Conservation (phyloP, 2,113 vertebrate species). For the Rhabdornis inornatus region DNA sequence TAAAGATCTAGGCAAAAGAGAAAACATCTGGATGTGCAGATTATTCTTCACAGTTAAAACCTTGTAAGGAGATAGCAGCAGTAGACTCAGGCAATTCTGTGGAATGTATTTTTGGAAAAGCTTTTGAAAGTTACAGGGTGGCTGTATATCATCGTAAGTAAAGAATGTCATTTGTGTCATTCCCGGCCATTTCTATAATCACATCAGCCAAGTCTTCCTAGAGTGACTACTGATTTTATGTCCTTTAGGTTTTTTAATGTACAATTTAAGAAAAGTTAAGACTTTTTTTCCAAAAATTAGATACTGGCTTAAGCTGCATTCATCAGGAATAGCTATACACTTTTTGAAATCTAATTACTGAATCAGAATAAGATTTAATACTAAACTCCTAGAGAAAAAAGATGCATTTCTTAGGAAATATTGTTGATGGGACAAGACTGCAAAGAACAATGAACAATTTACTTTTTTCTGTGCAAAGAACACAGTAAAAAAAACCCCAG, state of each 20-base stretch:
- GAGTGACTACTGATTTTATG: constrained; percentile 39
- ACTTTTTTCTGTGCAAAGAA: background rate
- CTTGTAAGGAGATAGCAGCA: constrained; percentile 18
- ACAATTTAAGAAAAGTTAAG: background rate
- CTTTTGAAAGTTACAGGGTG: constrained; percentile 29
- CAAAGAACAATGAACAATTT: background rate
- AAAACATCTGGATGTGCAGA: constrained; percentile 21
- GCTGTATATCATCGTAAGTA: constrained; percentile 12
- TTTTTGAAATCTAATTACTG: background rate
- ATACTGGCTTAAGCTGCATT: background rate
- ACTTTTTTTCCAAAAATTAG: background rate
- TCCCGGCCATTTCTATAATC: constrained; percentile 28
- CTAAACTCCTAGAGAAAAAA: background rate
- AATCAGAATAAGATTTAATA: background rate
- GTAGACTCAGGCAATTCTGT: background rate
- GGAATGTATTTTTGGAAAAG: constrained; percentile 32
- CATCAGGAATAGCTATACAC: background rate
- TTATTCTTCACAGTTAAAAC: constrained; percentile 38
- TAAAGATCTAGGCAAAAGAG: constrained; percentile 13
- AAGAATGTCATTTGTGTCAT: constrained; percentile 36
- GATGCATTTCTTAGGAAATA: background rate
- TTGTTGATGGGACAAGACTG: background rate
- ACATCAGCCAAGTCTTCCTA: constrained; percentile 22
- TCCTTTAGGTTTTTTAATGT: background rate
- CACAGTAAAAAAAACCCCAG: background rate